Evolutionary conservation across 2,113 vertebrate species (phyloP), one percentile per base, ranked within the genome.

Genomic region (Eira barbara): DNA sequence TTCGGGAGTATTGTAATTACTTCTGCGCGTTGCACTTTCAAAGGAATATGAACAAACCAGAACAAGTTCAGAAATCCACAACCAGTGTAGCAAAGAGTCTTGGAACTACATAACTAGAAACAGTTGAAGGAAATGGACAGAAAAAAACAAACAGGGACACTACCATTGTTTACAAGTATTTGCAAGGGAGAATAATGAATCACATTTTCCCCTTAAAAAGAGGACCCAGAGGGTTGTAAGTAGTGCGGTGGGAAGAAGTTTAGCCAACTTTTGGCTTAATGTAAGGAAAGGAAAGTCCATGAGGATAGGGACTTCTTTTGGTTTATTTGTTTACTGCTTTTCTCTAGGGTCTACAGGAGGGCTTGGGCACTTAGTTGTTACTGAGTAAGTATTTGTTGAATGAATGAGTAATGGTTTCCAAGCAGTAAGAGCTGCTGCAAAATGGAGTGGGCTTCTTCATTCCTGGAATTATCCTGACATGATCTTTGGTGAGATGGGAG

Each of bases 301-400:
- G 36, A 90, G 34, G 45, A 45, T 36, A 73, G 47, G 29, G 10
- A 61, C n/a, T 76, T 83, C 67, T 55, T 84, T 45, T 42, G 9
- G 14, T 83, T 92, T 78, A 36, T n/a, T 86, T 96, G 61, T 86
- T 93, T 69, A 71, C 34, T 69, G 67, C 81, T 95, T 76, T 95
- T 82, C n/a, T 83, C 31, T 69, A 67, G n/a, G 65, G 57, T 90
- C 82, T 87, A 81, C 49, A 95, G 79, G 61, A 88, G 59, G 74
- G 29, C 52, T 17, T 86, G 55, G 86, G 25, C 25, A 81, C 20
- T 57, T 80, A 69, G 29, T 39, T 85, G 42, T 57, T 21, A 76
- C 49, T 96, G 71, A 95, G 76, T 71, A 88, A 97, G 67, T 67
- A 85, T 84, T 96, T 95, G 39, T 85, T 61, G 80, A 85, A 65